Evolutionary conservation across 2,888 invertebrate species (phyloP).

Genomic region (Cephus pygmeus): DNA sequence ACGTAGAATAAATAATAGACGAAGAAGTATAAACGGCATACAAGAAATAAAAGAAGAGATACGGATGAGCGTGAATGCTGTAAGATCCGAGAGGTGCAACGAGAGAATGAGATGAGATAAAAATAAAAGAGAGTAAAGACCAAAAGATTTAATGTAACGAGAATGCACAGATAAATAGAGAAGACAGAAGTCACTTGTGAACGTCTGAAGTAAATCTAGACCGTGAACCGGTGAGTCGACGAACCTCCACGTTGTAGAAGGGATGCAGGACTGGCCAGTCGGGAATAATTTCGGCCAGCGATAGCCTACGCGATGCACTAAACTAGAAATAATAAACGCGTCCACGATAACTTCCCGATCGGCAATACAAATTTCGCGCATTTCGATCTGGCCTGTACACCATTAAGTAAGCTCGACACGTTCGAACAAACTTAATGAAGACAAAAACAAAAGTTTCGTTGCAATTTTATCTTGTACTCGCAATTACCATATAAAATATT

Average conservation of each 20-base stretch:
- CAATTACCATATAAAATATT: not conserved
- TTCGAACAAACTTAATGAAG: conserved; percentile 12
- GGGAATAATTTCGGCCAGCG: conserved; percentile 94
- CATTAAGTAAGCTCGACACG: not conserved
- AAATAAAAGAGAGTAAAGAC: conserved; percentile 11
- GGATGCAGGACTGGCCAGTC: conserved; percentile 94
- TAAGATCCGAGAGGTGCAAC: conserved; percentile 7
- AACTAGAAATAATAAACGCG: conserved; percentile 58
- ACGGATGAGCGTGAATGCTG: not conserved
- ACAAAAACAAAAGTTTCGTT: conserved; percentile 10
- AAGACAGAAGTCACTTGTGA: not conserved
- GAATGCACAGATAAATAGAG: conserved; percentile 24
- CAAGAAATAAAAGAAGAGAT: conserved; percentile 9
- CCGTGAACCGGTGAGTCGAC: conserved; percentile 51
- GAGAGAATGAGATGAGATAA: conserved; percentile 9
- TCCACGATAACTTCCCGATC: conserved; percentile 11
- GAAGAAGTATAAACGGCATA: not conserved
- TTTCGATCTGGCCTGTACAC: not conserved
- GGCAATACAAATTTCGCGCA: conserved; percentile 14
- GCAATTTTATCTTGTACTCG: not conserved
- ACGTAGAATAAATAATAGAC: conserved; percentile 11
- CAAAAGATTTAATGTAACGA: conserved; percentile 26
- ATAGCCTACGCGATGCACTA: conserved; percentile 80
- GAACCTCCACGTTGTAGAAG: conserved; percentile 88
- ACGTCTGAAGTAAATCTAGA: not conserved